phyloP scores from a whole-genome alignment of 2,888 invertebrate genomes.

The Aspidapion aeneum region DNA sequence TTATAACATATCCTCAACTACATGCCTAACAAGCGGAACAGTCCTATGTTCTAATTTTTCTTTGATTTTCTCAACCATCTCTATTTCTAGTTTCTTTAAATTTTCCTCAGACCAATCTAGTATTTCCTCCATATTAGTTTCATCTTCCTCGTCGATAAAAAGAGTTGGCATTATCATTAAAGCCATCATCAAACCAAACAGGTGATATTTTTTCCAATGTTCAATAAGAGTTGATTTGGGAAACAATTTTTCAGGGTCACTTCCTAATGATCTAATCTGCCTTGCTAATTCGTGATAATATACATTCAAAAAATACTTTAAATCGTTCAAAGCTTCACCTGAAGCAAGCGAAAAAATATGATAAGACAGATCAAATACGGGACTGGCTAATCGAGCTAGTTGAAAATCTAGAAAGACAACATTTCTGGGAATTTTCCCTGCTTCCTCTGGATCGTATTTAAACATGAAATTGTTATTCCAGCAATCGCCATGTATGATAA shows the following conservation, averaged over 20 bases:
- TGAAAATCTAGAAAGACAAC: conserved; percentile 35
- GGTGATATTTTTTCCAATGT: conserved; percentile 36
- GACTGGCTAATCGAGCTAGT: conserved; percentile 27
- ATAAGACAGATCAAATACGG: conserved; percentile 36
- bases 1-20: conserved; percentile 6
- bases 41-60: not conserved
- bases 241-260: conserved; percentile 35
- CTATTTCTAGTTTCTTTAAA: not conserved
- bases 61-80: not conserved
- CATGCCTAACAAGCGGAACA: not conserved
- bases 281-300: conserved; percentile 37
- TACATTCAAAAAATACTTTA: conserved; percentile 28
- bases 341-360: conserved; percentile 35
- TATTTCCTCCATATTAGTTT: not conserved
- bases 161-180: not conserved
- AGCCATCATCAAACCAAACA: conserved; percentile 9
- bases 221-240: conserved; percentile 31
- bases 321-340: conserved; percentile 29
- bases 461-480: conserved; percentile 2
- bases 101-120: not conserved
- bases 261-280: conserved; percentile 31
- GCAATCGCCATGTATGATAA: not conserved
- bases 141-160: not conserved
- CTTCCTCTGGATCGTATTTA: not conserved
- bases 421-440: not conserved